Conservation (phyloP, 2,888 invertebrate species). For the Gastrophysa polygoni region DNA sequence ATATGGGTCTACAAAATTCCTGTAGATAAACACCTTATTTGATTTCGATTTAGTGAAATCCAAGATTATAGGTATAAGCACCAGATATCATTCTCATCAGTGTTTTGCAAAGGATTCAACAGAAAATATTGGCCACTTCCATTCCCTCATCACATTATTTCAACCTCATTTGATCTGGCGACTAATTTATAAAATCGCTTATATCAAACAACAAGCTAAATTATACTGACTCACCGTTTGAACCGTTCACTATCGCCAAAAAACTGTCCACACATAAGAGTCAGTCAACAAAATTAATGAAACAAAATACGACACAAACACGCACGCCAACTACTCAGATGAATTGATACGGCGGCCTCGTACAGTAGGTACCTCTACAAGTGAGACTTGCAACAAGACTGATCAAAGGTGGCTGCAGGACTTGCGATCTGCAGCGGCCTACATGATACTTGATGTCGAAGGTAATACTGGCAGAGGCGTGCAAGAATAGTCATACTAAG, state of each 20-base stretch:
- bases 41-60: too few relatives aligned
- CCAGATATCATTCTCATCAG: too few relatives aligned
- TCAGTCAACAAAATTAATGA: conserved; percentile 15
- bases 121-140: too few relatives aligned
- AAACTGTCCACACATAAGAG: conserved; percentile 4
- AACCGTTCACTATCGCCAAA: neutral
- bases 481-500: neutral
- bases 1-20: too few relatives aligned
- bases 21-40: too few relatives aligned
- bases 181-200: too few relatives aligned
- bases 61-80: too few relatives aligned
- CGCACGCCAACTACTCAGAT: conserved; percentile 30
- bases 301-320: conserved; percentile 39
- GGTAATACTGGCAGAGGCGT: conserved; percentile 36
- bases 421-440: conserved; percentile 48
- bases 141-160: too few relatives aligned
- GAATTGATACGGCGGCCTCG: conserved; percentile 29
- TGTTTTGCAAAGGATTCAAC: too few relatives aligned
- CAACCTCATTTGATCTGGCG: too few relatives aligned
- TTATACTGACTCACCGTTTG: neutral
- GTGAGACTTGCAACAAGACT: conserved; percentile 51
- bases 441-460: conserved; percentile 45
- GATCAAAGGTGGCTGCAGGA: conserved; percentile 47
- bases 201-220: too few relatives aligned
- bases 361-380: conserved; percentile 45